phyloP scores from a whole-genome alignment of 2,888 invertebrate species.

The Ecliptopera silaceata region DNA sequence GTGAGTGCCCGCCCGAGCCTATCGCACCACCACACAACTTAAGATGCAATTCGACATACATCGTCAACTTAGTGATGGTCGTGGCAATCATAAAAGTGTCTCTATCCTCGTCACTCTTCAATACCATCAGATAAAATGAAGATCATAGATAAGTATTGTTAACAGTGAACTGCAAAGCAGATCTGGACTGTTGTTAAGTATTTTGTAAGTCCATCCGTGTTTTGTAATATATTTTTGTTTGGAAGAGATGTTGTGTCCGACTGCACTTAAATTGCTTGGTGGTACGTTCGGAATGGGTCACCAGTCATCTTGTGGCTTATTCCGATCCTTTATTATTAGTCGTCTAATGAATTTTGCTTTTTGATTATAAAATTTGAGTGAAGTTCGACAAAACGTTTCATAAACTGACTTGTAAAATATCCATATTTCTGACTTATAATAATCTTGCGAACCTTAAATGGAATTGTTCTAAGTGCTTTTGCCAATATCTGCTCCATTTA shows the following conservation, averaged over 20 bases:
- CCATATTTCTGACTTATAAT: constrained; percentile 37
- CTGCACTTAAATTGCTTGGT: constrained; percentile 82
- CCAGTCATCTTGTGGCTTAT: constrained; percentile 47
- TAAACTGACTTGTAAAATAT: constrained; percentile 30
- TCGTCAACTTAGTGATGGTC: constrained; percentile 80
- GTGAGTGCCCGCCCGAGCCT: constrained; percentile 80
- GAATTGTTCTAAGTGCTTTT: constrained; percentile 24
- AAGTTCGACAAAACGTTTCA: constrained; percentile 79
- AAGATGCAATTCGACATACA: constrained; percentile 84
- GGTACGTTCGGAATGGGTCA: constrained; percentile 61
- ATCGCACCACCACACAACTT: constrained; percentile 81
- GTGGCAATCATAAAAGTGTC: constrained; percentile 80
- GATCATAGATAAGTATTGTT: constrained; percentile 76
- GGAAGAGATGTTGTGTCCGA: constrained; percentile 79
- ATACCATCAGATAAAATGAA: constrained; percentile 79
- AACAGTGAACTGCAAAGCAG: constrained; percentile 81
- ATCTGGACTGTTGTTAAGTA: constrained; percentile 78
- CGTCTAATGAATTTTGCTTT: constrained; percentile 65
- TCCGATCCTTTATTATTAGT: constrained; percentile 56
- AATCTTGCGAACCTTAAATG: constrained; percentile 13
- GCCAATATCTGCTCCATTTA: constrained; percentile 23
- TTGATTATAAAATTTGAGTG: constrained; percentile 67
- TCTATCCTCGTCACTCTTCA: constrained; percentile 79
- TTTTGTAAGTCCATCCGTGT: constrained; percentile 76
- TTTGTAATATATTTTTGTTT: constrained; percentile 53